phyloP scores from a whole-genome alignment of 2,888 invertebrate genomes.

The Apodemia zela region DNA sequence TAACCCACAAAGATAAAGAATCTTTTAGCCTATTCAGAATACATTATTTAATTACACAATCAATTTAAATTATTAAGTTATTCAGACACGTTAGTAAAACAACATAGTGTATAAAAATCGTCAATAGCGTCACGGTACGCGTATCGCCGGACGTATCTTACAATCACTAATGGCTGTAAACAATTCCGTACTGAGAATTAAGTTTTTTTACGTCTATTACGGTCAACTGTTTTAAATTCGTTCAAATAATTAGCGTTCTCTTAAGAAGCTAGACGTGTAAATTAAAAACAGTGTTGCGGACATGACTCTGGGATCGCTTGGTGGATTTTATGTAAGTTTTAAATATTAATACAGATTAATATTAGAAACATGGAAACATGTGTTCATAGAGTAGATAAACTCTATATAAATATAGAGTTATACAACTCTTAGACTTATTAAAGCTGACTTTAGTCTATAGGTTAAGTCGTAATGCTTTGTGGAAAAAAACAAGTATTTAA shows the following conservation, averaged over 20 bases:
- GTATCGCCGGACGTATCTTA: constrained; percentile 51
- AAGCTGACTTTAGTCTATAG: neutral
- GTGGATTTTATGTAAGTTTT: constrained; percentile 5
- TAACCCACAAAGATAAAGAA: neutral
- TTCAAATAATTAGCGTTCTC: constrained; percentile 67
- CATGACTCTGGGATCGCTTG: neutral
- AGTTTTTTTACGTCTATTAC: constrained; percentile 48
- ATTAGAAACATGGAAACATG: neutral
- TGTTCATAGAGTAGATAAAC: neutral
- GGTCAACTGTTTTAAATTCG: constrained; percentile 49
- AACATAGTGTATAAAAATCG: constrained; percentile 25
- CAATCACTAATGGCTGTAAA: constrained; percentile 42
- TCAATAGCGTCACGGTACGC: constrained; percentile 29
- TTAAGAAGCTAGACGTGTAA: constrained; percentile 55
- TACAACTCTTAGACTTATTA: neutral
- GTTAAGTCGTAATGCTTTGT: neutral
- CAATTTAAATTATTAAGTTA: neutral
- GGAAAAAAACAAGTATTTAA: neutral
- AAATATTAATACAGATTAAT: neutral
- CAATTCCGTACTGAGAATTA: constrained; percentile 42
- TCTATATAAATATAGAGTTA: neutral
- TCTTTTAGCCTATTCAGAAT: neutral
- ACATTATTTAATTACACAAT: neutral
- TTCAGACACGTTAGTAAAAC: neutral
- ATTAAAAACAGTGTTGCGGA: constrained; percentile 24